Base-by-base conservation (phyloP, 2,888 invertebrate genomes). In the Andrena fulva region DNA sequence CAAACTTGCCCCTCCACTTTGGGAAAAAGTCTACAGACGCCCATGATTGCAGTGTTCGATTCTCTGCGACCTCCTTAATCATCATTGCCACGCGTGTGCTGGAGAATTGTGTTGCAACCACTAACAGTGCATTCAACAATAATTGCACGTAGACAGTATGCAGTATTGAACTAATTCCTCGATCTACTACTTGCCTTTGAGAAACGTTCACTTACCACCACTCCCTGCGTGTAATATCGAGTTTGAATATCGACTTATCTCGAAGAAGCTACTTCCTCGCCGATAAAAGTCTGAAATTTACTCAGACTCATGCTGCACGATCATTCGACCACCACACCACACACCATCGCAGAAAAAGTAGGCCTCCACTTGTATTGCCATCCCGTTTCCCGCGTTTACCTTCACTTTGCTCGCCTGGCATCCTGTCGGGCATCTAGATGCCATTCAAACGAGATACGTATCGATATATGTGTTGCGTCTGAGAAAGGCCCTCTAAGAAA, bases 271-370 rank as follows among this genome's bases (percentile, higher is more conserved):
- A 63, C 24, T 10, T 10, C 24, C 6, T 27, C 64, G n/a, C 27
- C 31, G 8, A 7, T 31, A 8, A 64, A 62, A 31, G 29, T 54
- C 16, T 42, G 54, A 48, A 27, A 60, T 76, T 82, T 82, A 80
- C 83, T 71, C 83, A 83, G 83, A 80, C 76, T 83, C 83, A 75
- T n/a, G 70, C 68, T 60, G 80, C 80, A 68, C 50, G 48, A 74
- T 70, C 75, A 77, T 82, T 69, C 74, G 60, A 69, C 54, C 71
- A 60, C 48, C 35, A 64, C 59, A 52, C 24, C 70, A 86, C 69
- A 84, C 74, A 68, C 72, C 79, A 84, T 78, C 78, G 81, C 84
- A 82, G 73, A 84, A 68, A 78, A 77, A 60, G 74, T 87, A 84
- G 76, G 82, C 80, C 74, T 84, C 80, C 80, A 82, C 66, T 80